Evolutionary conservation across 37 sponge, comb jelly and placozoan genomes (phyloP).

Genomic region (Spongia lamella): DNA sequence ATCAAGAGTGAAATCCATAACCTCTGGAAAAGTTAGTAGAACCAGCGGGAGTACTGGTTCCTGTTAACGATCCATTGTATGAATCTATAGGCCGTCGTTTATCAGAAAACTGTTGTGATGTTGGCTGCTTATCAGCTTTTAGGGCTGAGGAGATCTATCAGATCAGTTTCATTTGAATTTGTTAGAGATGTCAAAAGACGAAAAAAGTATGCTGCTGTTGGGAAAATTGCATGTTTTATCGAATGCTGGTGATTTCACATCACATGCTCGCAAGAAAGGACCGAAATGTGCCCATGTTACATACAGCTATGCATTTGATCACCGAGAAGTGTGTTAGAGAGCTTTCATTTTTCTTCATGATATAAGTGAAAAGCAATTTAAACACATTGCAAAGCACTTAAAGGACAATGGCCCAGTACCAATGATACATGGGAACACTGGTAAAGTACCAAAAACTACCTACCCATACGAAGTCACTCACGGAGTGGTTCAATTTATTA

Average conservation of each 20-base stretch:
- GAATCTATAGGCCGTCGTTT: no score
- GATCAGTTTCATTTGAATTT: slow-evolving; percentile 13
- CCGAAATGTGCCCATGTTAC: slow-evolving; percentile 1
- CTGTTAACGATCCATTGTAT: no score
- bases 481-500: slow-evolving; percentile 10
- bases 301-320: slow-evolving; percentile 25
- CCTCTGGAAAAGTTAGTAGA: no score
- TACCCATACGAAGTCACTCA: slow-evolving; percentile 24
- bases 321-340: slow-evolving; percentile 22
- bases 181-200: slow-evolving; percentile 14
- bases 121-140: slow-evolving; percentile 2
- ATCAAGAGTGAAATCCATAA: no score
- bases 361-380: slow-evolving; percentile 21
- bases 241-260: background rate
- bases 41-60: no score
- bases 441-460: slow-evolving; percentile 10
- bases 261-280: slow-evolving; percentile 17
- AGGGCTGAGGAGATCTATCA: background rate
- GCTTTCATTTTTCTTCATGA: slow-evolving; percentile 28
- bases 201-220: slow-evolving; percentile 32
- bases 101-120: no score
- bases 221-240: slow-evolving; percentile 32
- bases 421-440: slow-evolving; percentile 10
- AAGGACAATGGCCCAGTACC: slow-evolving; percentile 19
- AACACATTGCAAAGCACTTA: slow-evolving; percentile 18